A percentile compares a stretch with the other conserved stretches of the same genome.
These are phyloP conservation scores for Drosophila formosana DNA, from an alignment of 2,888 invertebrate genomes.

Conservation along the genomic window DNA sequence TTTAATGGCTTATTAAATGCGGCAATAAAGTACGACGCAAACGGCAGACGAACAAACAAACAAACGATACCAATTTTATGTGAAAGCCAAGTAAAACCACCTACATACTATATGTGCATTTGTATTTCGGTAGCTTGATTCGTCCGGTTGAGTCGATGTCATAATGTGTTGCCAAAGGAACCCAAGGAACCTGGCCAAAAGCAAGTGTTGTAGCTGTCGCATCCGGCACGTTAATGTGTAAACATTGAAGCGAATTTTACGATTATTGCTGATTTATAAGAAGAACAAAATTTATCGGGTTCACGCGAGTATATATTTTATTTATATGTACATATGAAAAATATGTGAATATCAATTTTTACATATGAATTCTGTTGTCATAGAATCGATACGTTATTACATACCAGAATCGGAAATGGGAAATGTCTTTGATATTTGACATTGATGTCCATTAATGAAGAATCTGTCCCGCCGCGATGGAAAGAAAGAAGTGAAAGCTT, in stretches of 20 bases:
- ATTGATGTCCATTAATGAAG: not conserved
- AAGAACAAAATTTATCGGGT: slow-evolving; percentile 40
- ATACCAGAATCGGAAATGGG: not conserved
- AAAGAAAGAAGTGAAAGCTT: no score
- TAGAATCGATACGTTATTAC: not conserved
- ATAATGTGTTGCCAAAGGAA: slow-evolving; percentile 11
- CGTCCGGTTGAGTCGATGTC: slow-evolving; percentile 8
- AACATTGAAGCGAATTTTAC: slow-evolving; percentile 43
- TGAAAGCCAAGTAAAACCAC: slow-evolving; percentile 6
- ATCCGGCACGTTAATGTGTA: slow-evolving; percentile 47
- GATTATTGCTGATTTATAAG: slow-evolving; percentile 49
- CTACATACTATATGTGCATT: slow-evolving; percentile 14
- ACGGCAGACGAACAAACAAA: slow-evolving; percentile 6
- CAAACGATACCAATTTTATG: slow-evolving; percentile 28
- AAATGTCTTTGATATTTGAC: not conserved
- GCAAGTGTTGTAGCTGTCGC: slow-evolving; percentile 4
- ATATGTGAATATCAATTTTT: not conserved
- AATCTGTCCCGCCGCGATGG: no score
- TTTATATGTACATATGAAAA: not conserved
- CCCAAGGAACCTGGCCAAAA: slow-evolving; percentile 2
- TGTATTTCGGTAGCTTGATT: slow-evolving; percentile 13
- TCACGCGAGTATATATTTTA: slow-evolving; percentile 10
- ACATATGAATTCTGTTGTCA: not conserved
- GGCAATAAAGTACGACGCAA: slow-evolving; percentile 62
- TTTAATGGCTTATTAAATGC: slow-evolving; percentile 77